Base-by-base conservation (phyloP, 1,140 invertebrate species). In the Drosophila parvula region DNA sequence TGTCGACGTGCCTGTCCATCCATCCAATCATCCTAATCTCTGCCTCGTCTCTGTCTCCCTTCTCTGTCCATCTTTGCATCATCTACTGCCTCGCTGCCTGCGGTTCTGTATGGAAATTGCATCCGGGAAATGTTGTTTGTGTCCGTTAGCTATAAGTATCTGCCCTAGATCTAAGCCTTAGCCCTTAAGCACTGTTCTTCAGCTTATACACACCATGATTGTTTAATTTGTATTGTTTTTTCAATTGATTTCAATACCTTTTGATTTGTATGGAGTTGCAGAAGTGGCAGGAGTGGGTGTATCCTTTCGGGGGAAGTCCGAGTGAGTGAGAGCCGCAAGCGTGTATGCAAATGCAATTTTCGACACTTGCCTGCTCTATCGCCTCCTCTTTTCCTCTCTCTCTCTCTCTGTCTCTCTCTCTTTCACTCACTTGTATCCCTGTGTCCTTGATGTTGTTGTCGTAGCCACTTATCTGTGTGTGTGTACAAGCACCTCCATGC, bases 341-440 rank as follows among this genome's bases (percentile, higher is more conserved):
- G 32, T 9, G 30, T 77, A 88, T 86, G 83, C 76, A 86, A 86
- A 86, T 86, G 78, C 78, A 86, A 86, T 86, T 86, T 88, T 85
- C 84, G 78, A 74, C 78, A 88, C 73, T 90, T 82, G 76, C 82
- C 73, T 75, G 47, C 58, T 62, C 65, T 45, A 45, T 71, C 68
- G 47, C 71, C 50, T 40, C 41, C 62, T 28, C 43, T 40, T 30
- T 27, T 11, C 22, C 47, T 32, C 30, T 45, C 10, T 27, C 28
- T 36, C 53, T 32, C 16, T 36, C 30, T 56, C 30, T 12, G 5
- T 28, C 44, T 36, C 38, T 9, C 12, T 30, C 44, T 30, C 7
- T 34, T 4, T 8, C 10, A 43, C 18, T 11, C 18, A 63, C 38
- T 61, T 32, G 18, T 43, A 32, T 57, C 16, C 48, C 45, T 12